These are phyloP conservation scores for Leptura quadrifasciata DNA, from an alignment of 2,888 invertebrate species.

Conservation along the genomic window DNA sequence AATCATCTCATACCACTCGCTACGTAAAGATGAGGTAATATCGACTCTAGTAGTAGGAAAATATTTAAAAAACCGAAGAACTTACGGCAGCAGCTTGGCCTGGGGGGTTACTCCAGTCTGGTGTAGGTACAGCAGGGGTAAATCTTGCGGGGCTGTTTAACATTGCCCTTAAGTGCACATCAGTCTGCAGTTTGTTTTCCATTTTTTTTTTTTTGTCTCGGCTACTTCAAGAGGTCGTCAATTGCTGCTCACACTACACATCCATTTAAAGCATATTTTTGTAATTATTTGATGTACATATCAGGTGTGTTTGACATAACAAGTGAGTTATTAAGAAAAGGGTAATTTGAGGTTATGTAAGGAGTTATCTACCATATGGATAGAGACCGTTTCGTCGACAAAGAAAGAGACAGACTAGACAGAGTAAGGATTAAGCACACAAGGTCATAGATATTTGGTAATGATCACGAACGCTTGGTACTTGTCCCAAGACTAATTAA, in stretches of 20 bases:
- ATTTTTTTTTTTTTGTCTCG: constrained; percentile 32
- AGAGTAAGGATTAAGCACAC: neutral
- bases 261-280: constrained; percentile 5
- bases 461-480: neutral
- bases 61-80: neutral
- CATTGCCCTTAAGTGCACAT: constrained; percentile 70
- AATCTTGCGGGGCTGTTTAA: constrained; percentile 70
- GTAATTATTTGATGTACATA: neutral
- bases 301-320: neutral
- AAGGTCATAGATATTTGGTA: neutral
- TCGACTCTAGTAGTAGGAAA: too few species aligned
- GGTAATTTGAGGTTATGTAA: neutral
- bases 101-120: constrained; percentile 68
- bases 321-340: neutral
- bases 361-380: neutral
- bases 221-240: neutral
- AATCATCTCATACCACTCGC: too few species aligned
- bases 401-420: neutral
- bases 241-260: neutral
- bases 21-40: too few species aligned
- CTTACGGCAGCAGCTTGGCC: constrained; percentile 36
- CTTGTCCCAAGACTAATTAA: too few species aligned
- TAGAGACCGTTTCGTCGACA: neutral
- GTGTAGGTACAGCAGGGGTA: constrained; percentile 72
- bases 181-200: constrained; percentile 56